Evolutionary conservation across 2,797 vertebrate genomes (phyloP).

Genomic region (Scyliorhinus canicula): DNA sequence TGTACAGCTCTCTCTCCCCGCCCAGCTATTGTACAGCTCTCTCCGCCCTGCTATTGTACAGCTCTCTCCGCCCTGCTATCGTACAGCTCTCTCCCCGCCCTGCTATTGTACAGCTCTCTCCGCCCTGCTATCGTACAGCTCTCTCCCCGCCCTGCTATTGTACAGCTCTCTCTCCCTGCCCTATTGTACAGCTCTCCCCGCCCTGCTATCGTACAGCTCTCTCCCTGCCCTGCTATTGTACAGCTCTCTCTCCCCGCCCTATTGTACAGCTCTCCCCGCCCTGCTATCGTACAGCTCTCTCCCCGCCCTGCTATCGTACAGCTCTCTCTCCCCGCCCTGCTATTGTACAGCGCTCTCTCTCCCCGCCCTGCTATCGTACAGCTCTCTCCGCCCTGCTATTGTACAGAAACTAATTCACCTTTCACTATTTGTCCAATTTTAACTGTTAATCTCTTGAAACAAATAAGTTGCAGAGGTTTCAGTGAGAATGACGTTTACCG

Average conservation of each 20-base stretch:
- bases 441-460: neutral
- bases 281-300: too few species aligned
- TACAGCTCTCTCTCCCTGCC: conserved; percentile 44
- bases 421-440: neutral
- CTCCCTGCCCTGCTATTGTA: too few species aligned
- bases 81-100: conserved; percentile 46
- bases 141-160: conserved; percentile 47
- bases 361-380: too few species aligned
- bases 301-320: too few species aligned
- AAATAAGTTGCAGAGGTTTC: neutral
- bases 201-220: too few species aligned
- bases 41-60: too few species aligned
- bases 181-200: neutral
- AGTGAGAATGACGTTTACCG: neutral
- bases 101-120: conserved; percentile 41
- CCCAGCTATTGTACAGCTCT: too few species aligned
- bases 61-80: conserved; percentile 47
- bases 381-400: too few species aligned
- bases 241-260: conserved; percentile 40
- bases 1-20: conserved; percentile 46
- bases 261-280: neutral
- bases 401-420: conserved; percentile 36
- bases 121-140: conserved; percentile 47
- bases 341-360: neutral
- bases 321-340: conserved; percentile 41